phyloP scores from a whole-genome alignment of 2,113 vertebrate species.

The Sylvilagus bachmani region DNA sequence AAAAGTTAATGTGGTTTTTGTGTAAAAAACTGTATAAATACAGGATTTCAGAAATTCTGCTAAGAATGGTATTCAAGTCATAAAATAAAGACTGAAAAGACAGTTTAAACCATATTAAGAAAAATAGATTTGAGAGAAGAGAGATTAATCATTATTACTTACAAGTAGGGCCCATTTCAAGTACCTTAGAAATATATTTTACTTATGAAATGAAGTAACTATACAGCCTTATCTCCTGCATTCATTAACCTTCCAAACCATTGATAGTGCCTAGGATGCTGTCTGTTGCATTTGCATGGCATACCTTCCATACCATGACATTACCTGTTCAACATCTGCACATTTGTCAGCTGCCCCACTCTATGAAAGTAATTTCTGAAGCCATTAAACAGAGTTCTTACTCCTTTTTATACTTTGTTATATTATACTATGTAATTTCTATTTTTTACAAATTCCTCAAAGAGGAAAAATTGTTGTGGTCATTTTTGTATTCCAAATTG shows the following conservation, averaged over 20 bases:
- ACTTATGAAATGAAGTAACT: neutral
- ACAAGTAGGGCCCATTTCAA: neutral
- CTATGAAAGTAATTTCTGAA: neutral
- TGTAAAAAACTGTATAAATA: neutral
- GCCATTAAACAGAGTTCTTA: neutral
- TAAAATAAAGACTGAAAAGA: neutral
- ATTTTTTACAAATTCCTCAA: neutral
- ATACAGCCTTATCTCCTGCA: neutral
- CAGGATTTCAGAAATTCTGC: neutral
- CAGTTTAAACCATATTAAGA: neutral
- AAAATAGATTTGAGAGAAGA: neutral
- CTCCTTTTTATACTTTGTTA: neutral
- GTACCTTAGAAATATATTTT: neutral
- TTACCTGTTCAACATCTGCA: neutral
- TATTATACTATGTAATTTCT: neutral
- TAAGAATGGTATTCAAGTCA: neutral
- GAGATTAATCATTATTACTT: neutral
- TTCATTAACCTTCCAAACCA: neutral
- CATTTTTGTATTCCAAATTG: neutral
- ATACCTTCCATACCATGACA: neutral
- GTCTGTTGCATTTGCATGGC: neutral
- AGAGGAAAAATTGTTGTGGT: neutral
- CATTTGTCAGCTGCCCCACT: neutral
- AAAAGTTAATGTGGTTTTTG: neutral
- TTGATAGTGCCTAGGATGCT: neutral